Evolutionary conservation across 1,140 invertebrate genomes (phyloP), one percentile per base, ranked within the genome.

Genomic region (Leptinotarsa defecta): DNA sequence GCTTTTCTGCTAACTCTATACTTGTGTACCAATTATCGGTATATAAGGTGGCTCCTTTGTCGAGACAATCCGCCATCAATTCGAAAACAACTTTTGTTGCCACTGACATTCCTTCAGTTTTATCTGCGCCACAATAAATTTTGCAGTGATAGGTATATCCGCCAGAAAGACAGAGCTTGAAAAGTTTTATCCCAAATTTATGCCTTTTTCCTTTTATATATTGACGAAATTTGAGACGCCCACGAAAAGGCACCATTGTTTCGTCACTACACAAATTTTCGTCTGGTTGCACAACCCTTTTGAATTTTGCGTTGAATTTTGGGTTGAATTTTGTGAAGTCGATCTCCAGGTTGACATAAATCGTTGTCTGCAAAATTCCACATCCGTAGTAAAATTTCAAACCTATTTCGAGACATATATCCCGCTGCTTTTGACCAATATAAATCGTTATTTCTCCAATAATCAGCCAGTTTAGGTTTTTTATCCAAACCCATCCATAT

Each of bases 11-110:
- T 71, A 88, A 79, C 68, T 82, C 43, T 73, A 87, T 78, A 79
- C 86, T 86, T 61, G 81, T 84, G 74, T 86, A 87, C 81, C 81
- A 86, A 76, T 79, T 83, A 74, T 78, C 77, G 13, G 79, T 82
- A 80, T 73, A 81, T 17, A 71, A 15, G 49, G 67, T 77, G 52
- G 67, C 48, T 15, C 72, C 75, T 52, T 68, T 61, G 19, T 74
- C 57, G n/a, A 74, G 43, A n/a, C n/a, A 43, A n/a, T 57, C 20
- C 52, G 48, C 43, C 43, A 65, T 65, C 19, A 74, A 49, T n/a
- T 65, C 27, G 8, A 74, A 22, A 27, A 74, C 67, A 27, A 68
- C 52, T 13, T 74, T 20, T 49, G 68, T 52, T 48, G 68, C 3
- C 52, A 57, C n/a, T 57, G 52, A 19, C 52, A 57, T 57, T 57